Percentiles rank a stretch among this genome's conserved stretches.
These are phyloP conservation scores for Frieseomelitta varia DNA, from an alignment of 1,140 invertebrate genomes.

Conservation along the genomic window DNA sequence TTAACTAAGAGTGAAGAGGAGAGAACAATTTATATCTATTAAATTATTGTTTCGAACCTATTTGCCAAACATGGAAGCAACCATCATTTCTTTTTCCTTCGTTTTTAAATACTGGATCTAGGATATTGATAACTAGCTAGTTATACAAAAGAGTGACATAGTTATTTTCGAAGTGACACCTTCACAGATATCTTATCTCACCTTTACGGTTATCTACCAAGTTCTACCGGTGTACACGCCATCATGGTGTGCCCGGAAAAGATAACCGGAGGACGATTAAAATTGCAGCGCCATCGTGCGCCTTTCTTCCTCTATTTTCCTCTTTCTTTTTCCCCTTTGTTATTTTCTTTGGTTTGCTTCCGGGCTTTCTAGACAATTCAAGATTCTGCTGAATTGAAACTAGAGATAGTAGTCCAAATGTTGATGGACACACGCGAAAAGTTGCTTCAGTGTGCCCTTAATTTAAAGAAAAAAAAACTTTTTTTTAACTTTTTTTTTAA, in stretches of 20 bases:
- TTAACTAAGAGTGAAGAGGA: not conserved
- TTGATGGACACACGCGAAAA: not conserved
- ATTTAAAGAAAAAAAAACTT: not conserved
- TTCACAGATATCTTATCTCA: conserved; percentile 6
- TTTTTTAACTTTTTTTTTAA: not conserved
- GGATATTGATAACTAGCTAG: conserved; percentile 24
- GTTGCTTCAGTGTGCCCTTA: not conserved
- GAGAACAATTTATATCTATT: not conserved
- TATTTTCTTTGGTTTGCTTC: not conserved
- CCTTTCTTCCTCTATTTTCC: not conserved
- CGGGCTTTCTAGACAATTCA: not conserved
- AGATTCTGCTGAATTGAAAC: not conserved
- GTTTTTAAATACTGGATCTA: conserved; percentile 14
- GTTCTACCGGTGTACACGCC: not conserved
- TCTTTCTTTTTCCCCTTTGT: too few relatives aligned
- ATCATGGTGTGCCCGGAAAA: not conserved
- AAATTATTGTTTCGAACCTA: not conserved
- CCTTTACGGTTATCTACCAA: not conserved
- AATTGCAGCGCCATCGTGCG: not conserved
- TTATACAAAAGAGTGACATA: too few relatives aligned
- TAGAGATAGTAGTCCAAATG: not conserved
- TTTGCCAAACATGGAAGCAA: not conserved
- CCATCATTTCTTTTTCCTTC: not conserved
- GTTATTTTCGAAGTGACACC: conserved; percentile 43
- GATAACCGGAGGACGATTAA: conserved; percentile 8